Percentiles rank a stretch among this genome's conserved stretches.
These are phyloP conservation scores for Okapia johnstoni DNA, from an alignment of 2,113 vertebrate genomes.

Conservation along the genomic window DNA sequence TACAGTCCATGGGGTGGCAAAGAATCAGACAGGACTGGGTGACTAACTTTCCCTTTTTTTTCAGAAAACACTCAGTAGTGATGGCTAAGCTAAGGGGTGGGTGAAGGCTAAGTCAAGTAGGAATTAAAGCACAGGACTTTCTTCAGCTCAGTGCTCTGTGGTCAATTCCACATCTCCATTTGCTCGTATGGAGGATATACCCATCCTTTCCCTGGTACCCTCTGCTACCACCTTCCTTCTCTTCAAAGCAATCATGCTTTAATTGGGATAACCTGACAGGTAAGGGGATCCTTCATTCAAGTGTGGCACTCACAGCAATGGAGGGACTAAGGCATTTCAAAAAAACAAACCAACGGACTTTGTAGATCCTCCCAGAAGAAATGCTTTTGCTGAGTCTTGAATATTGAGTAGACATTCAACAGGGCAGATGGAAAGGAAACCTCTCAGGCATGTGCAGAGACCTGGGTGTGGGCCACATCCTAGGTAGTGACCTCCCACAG, in stretches of 20 bases:
- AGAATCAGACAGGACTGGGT: not conserved
- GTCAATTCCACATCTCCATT: not conserved
- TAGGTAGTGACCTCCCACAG: not conserved
- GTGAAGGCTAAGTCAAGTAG: no score
- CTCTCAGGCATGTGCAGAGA: not conserved
- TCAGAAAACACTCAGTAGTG: not conserved
- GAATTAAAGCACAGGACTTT: not conserved
- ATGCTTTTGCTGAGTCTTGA: not conserved
- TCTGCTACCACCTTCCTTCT: not conserved
- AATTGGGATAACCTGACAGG: not conserved
- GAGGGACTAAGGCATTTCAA: not conserved
- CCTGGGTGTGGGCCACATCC: no score
- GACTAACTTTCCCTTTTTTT: not conserved
- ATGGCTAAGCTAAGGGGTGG: not conserved
- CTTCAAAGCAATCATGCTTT: not conserved
- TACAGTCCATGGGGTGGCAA: not conserved
- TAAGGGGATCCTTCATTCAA: not conserved
- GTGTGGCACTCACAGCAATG: fast-evolving
- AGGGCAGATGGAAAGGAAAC: not conserved
- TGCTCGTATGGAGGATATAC: no score
- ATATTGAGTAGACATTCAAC: no score
- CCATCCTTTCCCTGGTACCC: not conserved
- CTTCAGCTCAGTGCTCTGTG: not conserved
- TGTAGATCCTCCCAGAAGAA: not conserved
- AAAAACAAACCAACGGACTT: not conserved